Conservation (phyloP, 2,888 invertebrate genomes). For the Aspidapion aeneum region DNA sequence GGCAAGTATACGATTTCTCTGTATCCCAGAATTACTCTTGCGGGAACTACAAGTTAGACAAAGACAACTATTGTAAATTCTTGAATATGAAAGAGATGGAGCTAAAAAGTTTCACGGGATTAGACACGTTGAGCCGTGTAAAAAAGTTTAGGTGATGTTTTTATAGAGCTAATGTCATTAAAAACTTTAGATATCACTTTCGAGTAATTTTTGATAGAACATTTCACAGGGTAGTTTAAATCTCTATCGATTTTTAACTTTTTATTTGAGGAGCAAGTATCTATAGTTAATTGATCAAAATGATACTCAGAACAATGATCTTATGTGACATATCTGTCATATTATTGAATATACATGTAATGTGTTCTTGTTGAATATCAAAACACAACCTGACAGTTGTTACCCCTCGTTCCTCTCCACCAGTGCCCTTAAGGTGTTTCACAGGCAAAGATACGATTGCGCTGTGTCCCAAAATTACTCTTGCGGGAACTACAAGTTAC, state of each 20-base stretch:
- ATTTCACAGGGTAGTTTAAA: too few species aligned
- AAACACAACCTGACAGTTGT: conserved; percentile 80
- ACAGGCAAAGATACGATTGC: conserved; percentile 76
- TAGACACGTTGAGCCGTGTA: conserved; percentile 41
- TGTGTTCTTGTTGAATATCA: conserved; percentile 72
- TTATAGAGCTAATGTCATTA: conserved; percentile 65
- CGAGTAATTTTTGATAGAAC: too few species aligned
- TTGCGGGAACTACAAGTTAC: conserved; percentile 42
- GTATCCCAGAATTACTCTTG: conserved; percentile 46
- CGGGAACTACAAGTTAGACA: conserved; percentile 40
- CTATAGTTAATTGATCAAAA: too few species aligned
- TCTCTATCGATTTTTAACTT: too few species aligned
- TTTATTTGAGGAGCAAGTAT: too few species aligned
- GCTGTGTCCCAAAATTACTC: conserved; percentile 46
- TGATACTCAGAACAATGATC: too few species aligned
- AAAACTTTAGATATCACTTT: conserved; percentile 56
- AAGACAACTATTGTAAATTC: conserved; percentile 40
- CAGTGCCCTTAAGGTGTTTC: conserved; percentile 72
- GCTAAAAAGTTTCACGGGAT: conserved; percentile 52
- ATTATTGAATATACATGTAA: too few species aligned
- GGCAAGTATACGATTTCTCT: conserved; percentile 73
- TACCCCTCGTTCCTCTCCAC: conserved; percentile 80
- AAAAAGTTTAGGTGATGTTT: conserved; percentile 53
- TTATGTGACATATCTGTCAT: too few species aligned
- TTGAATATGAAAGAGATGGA: conserved; percentile 47